Conservation (phyloP, 2,797 vertebrate genomes). For the Alca torda region DNA sequence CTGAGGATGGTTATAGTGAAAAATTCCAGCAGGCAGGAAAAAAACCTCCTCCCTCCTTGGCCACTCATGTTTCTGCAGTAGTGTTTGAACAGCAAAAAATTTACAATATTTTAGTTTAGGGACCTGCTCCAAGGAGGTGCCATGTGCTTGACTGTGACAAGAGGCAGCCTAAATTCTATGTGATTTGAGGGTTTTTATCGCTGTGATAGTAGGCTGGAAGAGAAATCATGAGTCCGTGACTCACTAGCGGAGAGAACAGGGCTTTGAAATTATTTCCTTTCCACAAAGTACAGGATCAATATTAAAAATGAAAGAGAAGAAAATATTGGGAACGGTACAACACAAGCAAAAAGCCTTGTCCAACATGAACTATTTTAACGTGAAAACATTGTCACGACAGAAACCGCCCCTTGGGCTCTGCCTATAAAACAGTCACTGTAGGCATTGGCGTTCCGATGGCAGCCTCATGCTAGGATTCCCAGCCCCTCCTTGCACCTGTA, state of each 20-base stretch:
- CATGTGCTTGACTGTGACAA: neutral
- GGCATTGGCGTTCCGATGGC: accelerated
- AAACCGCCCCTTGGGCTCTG: neutral
- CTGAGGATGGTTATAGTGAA: constrained; percentile 32
- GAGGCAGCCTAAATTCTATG: constrained; percentile 4
- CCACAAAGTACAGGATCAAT: neutral
- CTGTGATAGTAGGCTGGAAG: neutral
- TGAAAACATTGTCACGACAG: neutral
- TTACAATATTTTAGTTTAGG: neutral
- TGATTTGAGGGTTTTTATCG: neutral
- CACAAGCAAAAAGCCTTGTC: neutral
- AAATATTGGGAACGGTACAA: neutral
- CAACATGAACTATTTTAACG: neutral
- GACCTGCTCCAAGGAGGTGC: constrained; percentile 11
- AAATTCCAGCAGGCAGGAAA: constrained; percentile 18
- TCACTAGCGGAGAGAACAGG: neutral
- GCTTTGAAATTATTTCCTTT: neutral
- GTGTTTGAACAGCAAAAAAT: neutral
- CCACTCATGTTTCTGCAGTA: neutral
- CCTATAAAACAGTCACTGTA: neutral
- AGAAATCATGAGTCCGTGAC: neutral
- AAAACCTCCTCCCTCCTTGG: neutral
- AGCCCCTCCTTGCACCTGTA: neutral
- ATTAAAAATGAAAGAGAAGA: constrained; percentile 8
- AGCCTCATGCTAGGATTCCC: neutral